Percentiles rank a stretch among this genome's conserved stretches.
Conservation (phyloP, 2,888 invertebrate species). For the Chalcosyrphus nemorum region DNA sequence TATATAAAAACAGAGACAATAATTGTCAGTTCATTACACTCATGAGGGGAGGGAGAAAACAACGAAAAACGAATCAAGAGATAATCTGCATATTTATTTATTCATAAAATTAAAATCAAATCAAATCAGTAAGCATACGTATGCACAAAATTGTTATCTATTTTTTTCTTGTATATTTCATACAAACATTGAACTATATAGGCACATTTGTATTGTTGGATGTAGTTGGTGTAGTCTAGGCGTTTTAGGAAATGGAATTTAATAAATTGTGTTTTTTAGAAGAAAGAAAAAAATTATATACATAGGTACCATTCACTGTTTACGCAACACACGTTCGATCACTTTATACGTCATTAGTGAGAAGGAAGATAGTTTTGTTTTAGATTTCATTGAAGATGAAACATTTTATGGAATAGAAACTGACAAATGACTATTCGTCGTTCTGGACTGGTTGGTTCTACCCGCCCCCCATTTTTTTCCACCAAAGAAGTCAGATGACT, state of each 20-base stretch:
- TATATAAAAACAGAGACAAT: too few species aligned
- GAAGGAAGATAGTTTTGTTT: conserved; percentile 1
- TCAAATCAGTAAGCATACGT: background rate
- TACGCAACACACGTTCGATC: conserved; percentile 52
- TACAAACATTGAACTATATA: background rate
- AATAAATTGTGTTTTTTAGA: conserved; percentile 15
- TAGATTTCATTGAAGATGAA: background rate
- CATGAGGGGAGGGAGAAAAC: background rate
- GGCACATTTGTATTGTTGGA: too few species aligned
- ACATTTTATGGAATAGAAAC: conserved; percentile 12
- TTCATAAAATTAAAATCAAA: conserved; percentile 10
- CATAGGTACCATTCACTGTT: conserved; percentile 10
- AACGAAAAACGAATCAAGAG: too few species aligned
- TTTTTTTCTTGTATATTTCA: background rate
- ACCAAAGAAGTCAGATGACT: conserved; percentile 53
- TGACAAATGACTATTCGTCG: background rate
- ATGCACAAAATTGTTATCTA: conserved; percentile 11
- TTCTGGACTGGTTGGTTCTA: conserved; percentile 2
- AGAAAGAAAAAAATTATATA: background rate
- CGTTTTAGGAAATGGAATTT: background rate
- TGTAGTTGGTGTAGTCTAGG: background rate
- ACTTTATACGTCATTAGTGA: conserved; percentile 50
- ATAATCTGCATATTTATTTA: conserved; percentile 24
- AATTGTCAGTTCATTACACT: conserved; percentile 41
- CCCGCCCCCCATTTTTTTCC: conserved; percentile 19